Percentiles rank a stretch among this genome's conserved stretches.
phyloP scores from a whole-genome alignment of 2,797 vertebrate genomes.

The Petrocephalus sullivani region DNA sequence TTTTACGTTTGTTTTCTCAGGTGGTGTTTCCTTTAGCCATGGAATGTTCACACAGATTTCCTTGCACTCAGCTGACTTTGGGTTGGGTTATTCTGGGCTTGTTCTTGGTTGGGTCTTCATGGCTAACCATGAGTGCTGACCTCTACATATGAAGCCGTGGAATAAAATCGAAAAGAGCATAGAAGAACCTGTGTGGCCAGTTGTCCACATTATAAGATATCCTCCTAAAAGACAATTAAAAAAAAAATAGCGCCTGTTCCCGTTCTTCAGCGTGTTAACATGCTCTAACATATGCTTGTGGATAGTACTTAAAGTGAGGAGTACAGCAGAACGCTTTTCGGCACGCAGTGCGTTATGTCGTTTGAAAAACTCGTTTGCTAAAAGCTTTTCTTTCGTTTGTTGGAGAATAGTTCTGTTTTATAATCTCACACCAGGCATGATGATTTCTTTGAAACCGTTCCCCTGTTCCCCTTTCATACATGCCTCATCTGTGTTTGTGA shows the following conservation, averaged over 20 bases:
- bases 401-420: background rate
- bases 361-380: background rate
- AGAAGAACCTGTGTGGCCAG: background rate
- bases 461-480: background rate
- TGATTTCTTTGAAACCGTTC: background rate
- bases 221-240: background rate
- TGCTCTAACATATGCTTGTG: background rate
- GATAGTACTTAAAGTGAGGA: background rate
- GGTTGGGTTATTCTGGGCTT: background rate
- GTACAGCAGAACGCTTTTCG: background rate
- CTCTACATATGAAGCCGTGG: background rate
- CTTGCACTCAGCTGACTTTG: background rate
- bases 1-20: background rate
- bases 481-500: conserved; percentile 2
- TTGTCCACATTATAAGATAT: background rate
- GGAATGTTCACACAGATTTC: background rate
- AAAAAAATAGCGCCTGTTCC: background rate
- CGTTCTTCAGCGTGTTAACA: background rate
- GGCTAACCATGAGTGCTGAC: background rate
- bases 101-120: background rate
- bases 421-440: background rate
- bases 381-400: background rate
- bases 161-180: background rate
- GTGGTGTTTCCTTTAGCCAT: background rate
- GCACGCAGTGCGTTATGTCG: background rate